These are phyloP conservation scores for Potorous gilbertii DNA, from an alignment of 2,797 vertebrate species.

Conservation along the genomic window DNA sequence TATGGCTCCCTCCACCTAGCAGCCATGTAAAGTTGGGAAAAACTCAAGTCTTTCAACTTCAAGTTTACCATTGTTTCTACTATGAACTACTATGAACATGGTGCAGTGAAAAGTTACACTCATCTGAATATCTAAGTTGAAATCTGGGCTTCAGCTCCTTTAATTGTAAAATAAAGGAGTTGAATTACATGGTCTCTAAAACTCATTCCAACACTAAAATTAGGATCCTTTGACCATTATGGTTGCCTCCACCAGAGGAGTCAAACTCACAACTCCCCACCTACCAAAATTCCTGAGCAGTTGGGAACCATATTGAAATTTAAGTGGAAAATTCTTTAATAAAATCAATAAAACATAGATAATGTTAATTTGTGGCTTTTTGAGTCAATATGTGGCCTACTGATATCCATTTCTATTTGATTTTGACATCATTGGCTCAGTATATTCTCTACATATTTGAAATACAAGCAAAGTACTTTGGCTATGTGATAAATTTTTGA, in stretches of 20 bases:
- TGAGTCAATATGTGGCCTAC: not conserved
- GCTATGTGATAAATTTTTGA: not conserved
- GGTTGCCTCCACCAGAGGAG: not conserved
- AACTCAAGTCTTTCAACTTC: not conserved
- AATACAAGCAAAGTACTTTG: not conserved
- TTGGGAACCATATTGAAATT: not conserved
- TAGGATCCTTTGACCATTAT: not conserved
- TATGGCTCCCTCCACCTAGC: not conserved
- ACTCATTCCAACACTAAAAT: not conserved
- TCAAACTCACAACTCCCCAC: not conserved
- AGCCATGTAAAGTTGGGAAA: not conserved
- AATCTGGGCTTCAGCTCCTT: not conserved
- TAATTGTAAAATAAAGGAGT: not conserved
- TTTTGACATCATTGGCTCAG: not conserved
- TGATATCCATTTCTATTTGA: not conserved
- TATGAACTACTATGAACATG: not conserved
- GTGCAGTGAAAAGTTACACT: not conserved
- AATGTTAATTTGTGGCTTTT: not conserved
- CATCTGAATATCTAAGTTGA: not conserved
- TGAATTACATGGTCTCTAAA: not conserved
- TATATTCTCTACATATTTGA: slow-evolving; percentile 30
- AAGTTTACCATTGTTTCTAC: not conserved
- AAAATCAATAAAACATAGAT: not conserved
- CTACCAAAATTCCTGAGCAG: not conserved
- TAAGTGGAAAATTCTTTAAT: not conserved